phyloP scores from a whole-genome alignment of 37 sponge, comb jelly and placozoan genomes.

The Bolinopsis microptera region DNA sequence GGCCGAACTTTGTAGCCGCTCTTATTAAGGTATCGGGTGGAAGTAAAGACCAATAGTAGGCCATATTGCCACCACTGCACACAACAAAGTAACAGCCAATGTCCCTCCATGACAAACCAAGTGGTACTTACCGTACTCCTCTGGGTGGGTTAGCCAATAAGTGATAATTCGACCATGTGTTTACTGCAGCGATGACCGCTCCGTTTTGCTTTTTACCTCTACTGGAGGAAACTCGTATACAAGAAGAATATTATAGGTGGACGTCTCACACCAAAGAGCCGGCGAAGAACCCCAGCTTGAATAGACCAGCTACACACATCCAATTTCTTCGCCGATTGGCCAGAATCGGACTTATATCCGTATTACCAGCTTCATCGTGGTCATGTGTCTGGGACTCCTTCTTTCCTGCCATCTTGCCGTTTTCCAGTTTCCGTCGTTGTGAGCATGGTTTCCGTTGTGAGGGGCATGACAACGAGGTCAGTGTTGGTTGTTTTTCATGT shows the following conservation, averaged over 20 bases:
- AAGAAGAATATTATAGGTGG: conserved; percentile 55
- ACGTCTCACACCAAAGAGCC: conserved; percentile 34
- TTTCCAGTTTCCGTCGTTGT: neutral
- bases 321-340: neutral
- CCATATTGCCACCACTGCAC: neutral
- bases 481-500: neutral
- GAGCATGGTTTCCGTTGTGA: neutral
- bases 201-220: conserved; percentile 30
- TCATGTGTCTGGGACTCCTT: neutral
- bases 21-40: conserved; percentile 27
- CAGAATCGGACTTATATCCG: neutral
- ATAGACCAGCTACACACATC: conserved; percentile 14
- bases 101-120: conserved; percentile 37
- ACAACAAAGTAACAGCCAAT: neutral
- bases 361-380: neutral
- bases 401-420: neutral
- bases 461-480: neutral
- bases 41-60: neutral
- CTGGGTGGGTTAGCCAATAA: neutral
- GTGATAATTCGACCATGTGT: conserved; percentile 32
- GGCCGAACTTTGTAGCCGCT: conserved; percentile 36
- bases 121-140: neutral
- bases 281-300: neutral
- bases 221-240: conserved; percentile 4
- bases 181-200: neutral